Percentiles rank a stretch among this genome's conserved stretches.
These are phyloP conservation scores for Triplophysa bombifrons DNA, from an alignment of 2,797 vertebrate species.

Conservation along the genomic window DNA sequence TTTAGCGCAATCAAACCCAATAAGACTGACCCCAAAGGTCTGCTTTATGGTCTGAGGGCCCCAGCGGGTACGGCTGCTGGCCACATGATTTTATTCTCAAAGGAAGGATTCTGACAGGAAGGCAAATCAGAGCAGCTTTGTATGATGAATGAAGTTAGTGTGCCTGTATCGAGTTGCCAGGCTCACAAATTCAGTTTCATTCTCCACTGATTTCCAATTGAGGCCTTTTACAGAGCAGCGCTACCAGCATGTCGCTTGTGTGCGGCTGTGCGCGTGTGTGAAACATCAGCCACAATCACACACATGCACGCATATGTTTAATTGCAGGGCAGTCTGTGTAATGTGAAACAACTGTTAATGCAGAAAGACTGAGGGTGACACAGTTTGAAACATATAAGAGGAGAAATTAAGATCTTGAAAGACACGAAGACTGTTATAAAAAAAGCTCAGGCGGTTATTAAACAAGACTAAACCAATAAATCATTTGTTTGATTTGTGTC, in stretches of 20 bases:
- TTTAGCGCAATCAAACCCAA: constrained; percentile 60
- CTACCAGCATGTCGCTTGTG: constrained; percentile 22
- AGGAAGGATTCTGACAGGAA: constrained; percentile 51
- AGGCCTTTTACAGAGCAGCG: constrained; percentile 36
- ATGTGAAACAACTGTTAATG: constrained; percentile 44
- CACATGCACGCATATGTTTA: constrained; percentile 3
- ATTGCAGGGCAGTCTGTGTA: constrained; percentile 33
- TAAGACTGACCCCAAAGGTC: constrained; percentile 37
- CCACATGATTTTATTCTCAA: constrained; percentile 65
- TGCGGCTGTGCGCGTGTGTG: neutral
- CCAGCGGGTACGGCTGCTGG: constrained; percentile 50
- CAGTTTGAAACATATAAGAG: constrained; percentile 40
- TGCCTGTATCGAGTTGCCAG: constrained; percentile 56
- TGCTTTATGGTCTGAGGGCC: constrained; percentile 28
- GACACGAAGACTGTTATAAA: neutral
- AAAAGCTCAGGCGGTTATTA: constrained; percentile 6
- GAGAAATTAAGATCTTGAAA: neutral
- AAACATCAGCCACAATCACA: constrained; percentile 32
- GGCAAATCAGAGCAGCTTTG: constrained; percentile 61
- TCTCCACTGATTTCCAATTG: constrained; percentile 51
- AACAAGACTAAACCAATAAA: neutral
- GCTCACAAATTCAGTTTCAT: constrained; percentile 48
- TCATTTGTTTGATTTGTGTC: neutral
- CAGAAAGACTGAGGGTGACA: constrained; percentile 26
- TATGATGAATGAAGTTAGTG: constrained; percentile 58